Evolutionary conservation across 2,797 vertebrate species (phyloP).

Genomic region (Gastrophryne carolinensis): DNA sequence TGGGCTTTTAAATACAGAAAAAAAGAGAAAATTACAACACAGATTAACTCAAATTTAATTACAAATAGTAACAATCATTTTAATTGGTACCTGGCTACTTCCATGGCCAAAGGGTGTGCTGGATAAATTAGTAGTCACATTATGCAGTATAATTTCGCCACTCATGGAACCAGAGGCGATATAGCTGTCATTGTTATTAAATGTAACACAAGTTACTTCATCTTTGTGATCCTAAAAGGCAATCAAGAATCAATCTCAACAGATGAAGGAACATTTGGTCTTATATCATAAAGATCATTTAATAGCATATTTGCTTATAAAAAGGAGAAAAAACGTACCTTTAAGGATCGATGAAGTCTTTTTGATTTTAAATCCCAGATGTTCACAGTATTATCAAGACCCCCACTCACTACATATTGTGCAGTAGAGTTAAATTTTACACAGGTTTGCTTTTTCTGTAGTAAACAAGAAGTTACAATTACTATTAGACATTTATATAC

Average conservation of each 20-base stretch:
- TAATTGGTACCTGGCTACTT: conserved; percentile 75
- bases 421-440: conserved; percentile 85
- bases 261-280: conserved; percentile 3
- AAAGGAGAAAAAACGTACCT: conserved; percentile 68
- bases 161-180: conserved; percentile 91
- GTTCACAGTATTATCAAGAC: conserved; percentile 86
- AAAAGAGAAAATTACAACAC: neutral
- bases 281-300: conserved; percentile 7
- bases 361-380: conserved; percentile 97
- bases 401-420: conserved; percentile 86
- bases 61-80: neutral
- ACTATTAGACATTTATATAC: no score
- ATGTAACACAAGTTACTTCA: conserved; percentile 88
- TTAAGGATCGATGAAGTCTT: conserved; percentile 83
- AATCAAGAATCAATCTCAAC: neutral
- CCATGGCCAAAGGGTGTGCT: conserved; percentile 89
- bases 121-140: conserved; percentile 89
- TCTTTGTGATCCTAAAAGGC: conserved; percentile 85
- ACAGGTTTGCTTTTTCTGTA: conserved; percentile 89
- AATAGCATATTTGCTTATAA: neutral
- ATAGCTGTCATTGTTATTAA: conserved; percentile 88
- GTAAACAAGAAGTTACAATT: no score
- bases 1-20: conserved; percentile 68
- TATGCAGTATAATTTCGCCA: conserved; percentile 91
- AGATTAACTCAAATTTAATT: neutral